A percentile compares a stretch with the other conserved stretches of the same genome.
Conservation (phyloP, 1,140 invertebrate genomes). For the Telenomus remus region DNA sequence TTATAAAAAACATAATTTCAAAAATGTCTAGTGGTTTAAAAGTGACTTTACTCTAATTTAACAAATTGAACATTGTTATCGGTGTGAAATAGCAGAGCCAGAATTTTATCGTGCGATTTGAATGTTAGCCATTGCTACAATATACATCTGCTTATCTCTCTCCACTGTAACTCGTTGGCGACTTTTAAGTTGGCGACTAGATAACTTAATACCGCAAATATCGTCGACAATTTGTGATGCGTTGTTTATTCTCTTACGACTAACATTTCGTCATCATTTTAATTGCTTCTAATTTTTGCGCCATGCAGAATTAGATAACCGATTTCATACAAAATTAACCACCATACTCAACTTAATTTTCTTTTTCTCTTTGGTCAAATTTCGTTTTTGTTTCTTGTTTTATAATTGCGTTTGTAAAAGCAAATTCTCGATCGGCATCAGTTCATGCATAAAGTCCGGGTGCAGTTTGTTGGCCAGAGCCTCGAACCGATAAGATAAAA, state of each 20-base stretch:
- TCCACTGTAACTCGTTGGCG: constrained; percentile 21
- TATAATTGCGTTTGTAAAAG: constrained; percentile 10
- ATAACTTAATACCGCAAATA: constrained; percentile 41
- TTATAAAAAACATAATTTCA: too few species aligned
- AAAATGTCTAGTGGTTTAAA: too few species aligned
- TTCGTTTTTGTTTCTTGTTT: neutral
- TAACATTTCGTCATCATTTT: constrained; percentile 26
- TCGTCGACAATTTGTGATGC: constrained; percentile 35
- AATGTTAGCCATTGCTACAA: constrained; percentile 25
- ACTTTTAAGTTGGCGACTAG: constrained; percentile 32
- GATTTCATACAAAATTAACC: neutral
- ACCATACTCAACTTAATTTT: neutral
- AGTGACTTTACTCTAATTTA: too few species aligned
- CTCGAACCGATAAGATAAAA: constrained; percentile 59
- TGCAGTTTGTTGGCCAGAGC: neutral
- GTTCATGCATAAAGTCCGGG: too few species aligned
- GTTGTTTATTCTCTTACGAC: constrained; percentile 23
- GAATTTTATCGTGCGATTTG: constrained; percentile 22
- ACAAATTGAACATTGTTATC: too few species aligned
- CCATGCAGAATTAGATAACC: neutral
- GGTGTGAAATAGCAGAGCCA: too few species aligned
- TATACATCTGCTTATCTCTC: constrained; percentile 29
- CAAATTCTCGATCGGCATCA: constrained; percentile 20
- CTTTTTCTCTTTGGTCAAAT: neutral
- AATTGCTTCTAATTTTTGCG: constrained; percentile 12